These are phyloP conservation scores for Pyrgus malvae DNA, from an alignment of 2,888 invertebrate species.

Conservation along the genomic window DNA sequence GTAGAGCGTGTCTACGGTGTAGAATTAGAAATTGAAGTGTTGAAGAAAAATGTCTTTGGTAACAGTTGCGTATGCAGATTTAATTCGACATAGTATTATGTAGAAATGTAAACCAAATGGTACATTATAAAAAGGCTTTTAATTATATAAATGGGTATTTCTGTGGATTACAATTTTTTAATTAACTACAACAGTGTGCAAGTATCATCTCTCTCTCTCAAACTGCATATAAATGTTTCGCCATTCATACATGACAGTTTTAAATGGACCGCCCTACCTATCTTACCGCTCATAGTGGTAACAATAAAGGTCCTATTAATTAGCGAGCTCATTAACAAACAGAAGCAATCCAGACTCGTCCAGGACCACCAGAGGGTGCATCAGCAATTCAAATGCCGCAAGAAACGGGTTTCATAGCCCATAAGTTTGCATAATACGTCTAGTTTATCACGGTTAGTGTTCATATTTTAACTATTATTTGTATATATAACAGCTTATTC, in stretches of 20 bases:
- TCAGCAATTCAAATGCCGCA: constrained; percentile 66
- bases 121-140: too few species aligned
- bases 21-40: too few species aligned
- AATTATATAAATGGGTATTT: too few species aligned
- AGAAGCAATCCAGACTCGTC: constrained; percentile 50
- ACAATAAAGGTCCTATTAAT: constrained; percentile 18
- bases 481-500: not conserved
- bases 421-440: constrained; percentile 22
- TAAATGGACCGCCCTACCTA: not conserved
- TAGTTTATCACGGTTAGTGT: not conserved
- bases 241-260: not conserved
- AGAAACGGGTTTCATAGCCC: constrained; percentile 5
- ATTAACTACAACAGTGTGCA: too few species aligned
- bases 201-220: not conserved
- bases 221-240: not conserved
- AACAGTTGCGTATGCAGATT: too few species aligned
- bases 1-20: too few species aligned
- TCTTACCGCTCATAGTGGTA: not conserved
- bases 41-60: too few species aligned
- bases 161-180: too few species aligned
- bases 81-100: too few species aligned
- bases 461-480: not conserved
- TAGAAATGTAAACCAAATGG: too few species aligned
- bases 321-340: constrained; percentile 48
- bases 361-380: constrained; percentile 66